These are phyloP conservation scores for Eurystomus gularis DNA, from an alignment of 2,113 vertebrate genomes.

Conservation along the genomic window DNA sequence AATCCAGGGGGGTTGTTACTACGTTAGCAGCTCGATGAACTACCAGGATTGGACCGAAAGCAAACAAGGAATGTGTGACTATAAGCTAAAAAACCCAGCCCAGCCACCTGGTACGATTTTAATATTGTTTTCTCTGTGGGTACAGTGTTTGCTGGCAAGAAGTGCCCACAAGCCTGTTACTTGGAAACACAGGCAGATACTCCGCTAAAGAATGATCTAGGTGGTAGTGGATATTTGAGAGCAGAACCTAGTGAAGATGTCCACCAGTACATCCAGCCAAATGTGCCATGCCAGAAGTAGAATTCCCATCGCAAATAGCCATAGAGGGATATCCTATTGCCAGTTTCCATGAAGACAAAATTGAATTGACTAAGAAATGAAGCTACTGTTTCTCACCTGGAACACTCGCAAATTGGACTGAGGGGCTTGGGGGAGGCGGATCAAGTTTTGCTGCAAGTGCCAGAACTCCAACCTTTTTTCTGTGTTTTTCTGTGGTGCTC, in stretches of 20 bases:
- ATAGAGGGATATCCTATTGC: not conserved
- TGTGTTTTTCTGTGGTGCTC: not conserved
- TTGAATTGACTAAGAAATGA: not conserved
- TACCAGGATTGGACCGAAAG: not conserved
- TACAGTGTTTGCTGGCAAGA: not conserved
- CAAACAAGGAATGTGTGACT: not conserved
- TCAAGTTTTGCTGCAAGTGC: not conserved
- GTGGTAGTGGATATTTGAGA: not conserved
- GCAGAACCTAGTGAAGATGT: not conserved
- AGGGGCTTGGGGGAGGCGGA: not conserved
- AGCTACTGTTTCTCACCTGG: not conserved
- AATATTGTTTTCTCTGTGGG: not conserved
- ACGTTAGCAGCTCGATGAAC: not conserved
- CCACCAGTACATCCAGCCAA: not conserved
- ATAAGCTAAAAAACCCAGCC: not conserved
- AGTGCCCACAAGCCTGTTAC: not conserved
- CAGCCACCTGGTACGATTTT: not conserved
- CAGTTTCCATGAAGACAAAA: not conserved
- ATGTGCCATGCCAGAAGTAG: not conserved
- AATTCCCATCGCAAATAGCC: not conserved
- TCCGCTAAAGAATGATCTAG: not conserved
- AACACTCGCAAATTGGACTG: not conserved
- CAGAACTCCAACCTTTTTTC: not conserved
- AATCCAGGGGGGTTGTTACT: not conserved
- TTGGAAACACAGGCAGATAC: not conserved